These are phyloP conservation scores for Pediacus dermestoides DNA, from an alignment of 2,888 invertebrate genomes.

Conservation along the genomic window DNA sequence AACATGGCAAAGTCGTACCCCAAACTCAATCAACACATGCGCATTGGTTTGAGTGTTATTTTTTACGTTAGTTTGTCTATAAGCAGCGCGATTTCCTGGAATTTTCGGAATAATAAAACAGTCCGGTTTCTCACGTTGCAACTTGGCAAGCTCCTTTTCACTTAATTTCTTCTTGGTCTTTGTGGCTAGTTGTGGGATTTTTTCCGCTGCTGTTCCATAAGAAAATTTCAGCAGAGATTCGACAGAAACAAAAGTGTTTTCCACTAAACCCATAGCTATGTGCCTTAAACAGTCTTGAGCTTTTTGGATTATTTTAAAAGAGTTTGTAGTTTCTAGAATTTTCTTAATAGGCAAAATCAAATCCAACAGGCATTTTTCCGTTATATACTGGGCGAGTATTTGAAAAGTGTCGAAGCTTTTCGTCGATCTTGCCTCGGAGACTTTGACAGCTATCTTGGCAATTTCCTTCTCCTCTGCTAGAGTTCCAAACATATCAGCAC, in stretches of 20 bases:
- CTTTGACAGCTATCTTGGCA: conserved; percentile 73
- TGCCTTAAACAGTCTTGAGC: conserved; percentile 76
- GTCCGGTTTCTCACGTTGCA: conserved; percentile 61
- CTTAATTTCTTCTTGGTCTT: conserved; percentile 51
- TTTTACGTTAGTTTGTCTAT: conserved; percentile 52
- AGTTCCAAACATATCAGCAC: conserved; percentile 84
- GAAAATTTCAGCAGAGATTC: conserved; percentile 76
- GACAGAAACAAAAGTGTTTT: conserved; percentile 71
- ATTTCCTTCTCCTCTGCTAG: conserved; percentile 91
- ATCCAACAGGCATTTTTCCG: conserved; percentile 71
- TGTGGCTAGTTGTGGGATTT: conserved; percentile 67
- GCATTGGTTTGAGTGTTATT: conserved; percentile 73
- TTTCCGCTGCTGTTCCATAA: conserved; percentile 77
- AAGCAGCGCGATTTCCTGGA: conserved; percentile 64
- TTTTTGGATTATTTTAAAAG: conserved; percentile 75
- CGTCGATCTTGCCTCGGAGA: conserved; percentile 76
- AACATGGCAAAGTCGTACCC: conserved; percentile 72
- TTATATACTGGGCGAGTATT: conserved; percentile 75
- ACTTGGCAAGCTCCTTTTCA: conserved; percentile 51
- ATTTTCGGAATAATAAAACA: conserved; percentile 74
- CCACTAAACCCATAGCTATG: conserved; percentile 76
- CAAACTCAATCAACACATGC: conserved; percentile 87
- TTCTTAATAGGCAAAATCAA: conserved; percentile 79
- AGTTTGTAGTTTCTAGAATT: conserved; percentile 71
- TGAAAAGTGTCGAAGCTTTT: conserved; percentile 85